These are phyloP conservation scores for Synergus gifuensis DNA, from an alignment of 2,888 invertebrate species.

Conservation along the genomic window DNA sequence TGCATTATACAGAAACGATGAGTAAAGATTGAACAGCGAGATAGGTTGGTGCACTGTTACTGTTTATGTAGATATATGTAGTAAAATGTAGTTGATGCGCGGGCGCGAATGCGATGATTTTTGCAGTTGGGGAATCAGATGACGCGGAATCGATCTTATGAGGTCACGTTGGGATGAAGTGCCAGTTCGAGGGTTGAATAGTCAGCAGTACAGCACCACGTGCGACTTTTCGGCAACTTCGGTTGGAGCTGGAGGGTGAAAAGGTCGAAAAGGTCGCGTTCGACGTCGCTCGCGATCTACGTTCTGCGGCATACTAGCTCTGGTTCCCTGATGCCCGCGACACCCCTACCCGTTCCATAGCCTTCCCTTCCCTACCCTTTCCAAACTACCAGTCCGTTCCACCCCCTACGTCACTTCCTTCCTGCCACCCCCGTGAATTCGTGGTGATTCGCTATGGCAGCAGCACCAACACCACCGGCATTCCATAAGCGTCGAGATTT, in stretches of 20 bases:
- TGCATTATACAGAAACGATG: constrained; percentile 34
- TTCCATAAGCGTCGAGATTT: background rate
- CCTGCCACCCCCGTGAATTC: constrained; percentile 45
- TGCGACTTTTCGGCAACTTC: constrained; percentile 6
- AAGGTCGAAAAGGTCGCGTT: constrained; percentile 21
- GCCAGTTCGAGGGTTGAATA: constrained; percentile 25
- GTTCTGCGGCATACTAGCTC: constrained; percentile 75
- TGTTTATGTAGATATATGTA: constrained; percentile 54
- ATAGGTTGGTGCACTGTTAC: constrained; percentile 52
- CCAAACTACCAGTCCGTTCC: constrained; percentile 60
- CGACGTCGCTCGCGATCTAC: constrained; percentile 73
- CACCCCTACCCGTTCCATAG: constrained; percentile 55
- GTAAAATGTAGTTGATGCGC: constrained; percentile 46
- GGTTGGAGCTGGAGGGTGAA: background rate
- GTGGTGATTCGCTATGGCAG: constrained; percentile 33
- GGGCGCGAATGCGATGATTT: constrained; percentile 46
- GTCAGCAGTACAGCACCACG: constrained; percentile 32
- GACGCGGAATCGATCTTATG: constrained; percentile 33
- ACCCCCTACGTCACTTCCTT: constrained; percentile 52
- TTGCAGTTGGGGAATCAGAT: constrained; percentile 30
- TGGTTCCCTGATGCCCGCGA: constrained; percentile 68
- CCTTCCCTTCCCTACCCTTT: constrained; percentile 52
- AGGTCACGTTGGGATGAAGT: constrained; percentile 42
- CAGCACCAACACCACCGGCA: constrained; percentile 44
- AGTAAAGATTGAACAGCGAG: constrained; percentile 29